Evolutionary conservation across 2,888 invertebrate genomes (phyloP), one percentile per base, ranked within the genome.

Genomic region (Seira ritae): DNA sequence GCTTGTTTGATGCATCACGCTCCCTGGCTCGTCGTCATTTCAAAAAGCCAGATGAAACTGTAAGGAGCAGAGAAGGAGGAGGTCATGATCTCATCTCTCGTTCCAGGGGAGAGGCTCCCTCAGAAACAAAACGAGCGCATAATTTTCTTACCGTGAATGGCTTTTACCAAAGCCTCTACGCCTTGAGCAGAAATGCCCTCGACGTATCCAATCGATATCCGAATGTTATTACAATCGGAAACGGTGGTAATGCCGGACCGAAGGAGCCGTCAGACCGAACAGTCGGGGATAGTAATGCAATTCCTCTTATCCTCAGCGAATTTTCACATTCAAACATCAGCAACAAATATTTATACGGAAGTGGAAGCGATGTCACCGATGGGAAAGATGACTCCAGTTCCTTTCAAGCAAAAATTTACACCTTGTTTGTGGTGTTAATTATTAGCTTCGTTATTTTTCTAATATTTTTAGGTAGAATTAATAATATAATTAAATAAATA

Each of bases 371-470:
- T 17, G 60, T n/a, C 17, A 42, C 55, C 31, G 42, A 23, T 12
- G 65, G 42, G 8, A 55, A 55, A 2, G 37, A 62, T 50, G 67
- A 55, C 20, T 50, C 66, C 66, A 24, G 46, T 20, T 19, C 50
- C 12, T 19, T 74, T 69, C 60, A 65, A 20, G 81, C 75, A 4
- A 75, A 71, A 22, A 70, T 82, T 8, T 85, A 85, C 78, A 75
- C 77, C 42, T 42, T 85, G 15, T 85, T 85, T 65, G 85, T 85
- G 62, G 74, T 85, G 62, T 42, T 85, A 22, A 75, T 85, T 12
- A 78, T 85, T 22, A 78, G 78, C 22, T 85, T 78, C 31, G 81
- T 85, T 20, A 82, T 85, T 60, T 85, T 85, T 50, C 66, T 85
- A n/a, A n/a, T n/a, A n/a, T n/a, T n/a, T n/a, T n/a, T n/a, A n/a